Evolutionary conservation across 1,140 invertebrate genomes (phyloP).

Genomic region (Lordiphosa clarofinis): DNA sequence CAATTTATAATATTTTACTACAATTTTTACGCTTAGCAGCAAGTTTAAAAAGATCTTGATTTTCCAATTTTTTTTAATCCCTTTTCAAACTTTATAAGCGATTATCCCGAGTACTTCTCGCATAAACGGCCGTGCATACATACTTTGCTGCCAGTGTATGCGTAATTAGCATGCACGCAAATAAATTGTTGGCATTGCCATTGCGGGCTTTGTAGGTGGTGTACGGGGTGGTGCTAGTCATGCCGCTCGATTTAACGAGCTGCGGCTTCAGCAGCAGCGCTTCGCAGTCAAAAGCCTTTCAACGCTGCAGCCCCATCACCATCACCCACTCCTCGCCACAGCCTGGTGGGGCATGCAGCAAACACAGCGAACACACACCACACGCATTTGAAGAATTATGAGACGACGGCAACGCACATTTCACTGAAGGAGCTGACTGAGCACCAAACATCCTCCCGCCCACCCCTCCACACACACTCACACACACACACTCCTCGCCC

Average conservation of each 20-base stretch:
- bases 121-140: slow-evolving; percentile 10
- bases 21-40: too few relatives aligned
- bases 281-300: slow-evolving; percentile 47
- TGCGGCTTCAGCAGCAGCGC: slow-evolving; percentile 46
- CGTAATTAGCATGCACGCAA: slow-evolving; percentile 67
- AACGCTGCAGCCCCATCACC: slow-evolving; percentile 24
- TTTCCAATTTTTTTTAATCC: too few relatives aligned
- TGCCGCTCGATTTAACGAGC: slow-evolving; percentile 69
- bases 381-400: slow-evolving; percentile 72
- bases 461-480: too few relatives aligned
- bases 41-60: too few relatives aligned
- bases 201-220: slow-evolving; percentile 25
- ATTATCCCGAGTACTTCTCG: background rate
- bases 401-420: slow-evolving; percentile 69
- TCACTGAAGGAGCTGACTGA: slow-evolving; percentile 53
- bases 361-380: slow-evolving; percentile 46
- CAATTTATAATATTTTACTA: too few relatives aligned
- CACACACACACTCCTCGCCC: background rate
- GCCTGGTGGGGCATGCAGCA: background rate
- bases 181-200: slow-evolving; percentile 50
- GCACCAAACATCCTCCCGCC: slow-evolving; percentile 27
- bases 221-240: slow-evolving; percentile 15
- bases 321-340: slow-evolving; percentile 5
- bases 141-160: slow-evolving; percentile 32
- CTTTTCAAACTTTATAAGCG: too few relatives aligned